These are phyloP conservation scores for Lottia scabra DNA, from an alignment of 2,888 invertebrate species.

Conservation along the genomic window DNA sequence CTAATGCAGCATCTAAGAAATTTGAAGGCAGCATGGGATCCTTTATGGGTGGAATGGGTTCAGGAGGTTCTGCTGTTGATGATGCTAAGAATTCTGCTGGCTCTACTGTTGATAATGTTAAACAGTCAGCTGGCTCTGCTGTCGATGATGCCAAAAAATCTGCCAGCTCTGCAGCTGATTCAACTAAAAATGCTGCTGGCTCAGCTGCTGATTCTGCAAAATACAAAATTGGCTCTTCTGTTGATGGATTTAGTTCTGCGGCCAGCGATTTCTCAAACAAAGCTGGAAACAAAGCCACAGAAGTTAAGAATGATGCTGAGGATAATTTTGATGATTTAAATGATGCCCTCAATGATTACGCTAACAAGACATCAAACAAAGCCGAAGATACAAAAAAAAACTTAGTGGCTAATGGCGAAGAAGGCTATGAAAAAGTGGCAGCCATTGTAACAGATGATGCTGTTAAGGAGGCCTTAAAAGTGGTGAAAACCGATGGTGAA, in stretches of 20 bases:
- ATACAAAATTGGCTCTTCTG: background rate
- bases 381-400: background rate
- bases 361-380: background rate
- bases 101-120: background rate
- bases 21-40: background rate
- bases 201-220: background rate
- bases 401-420: background rate
- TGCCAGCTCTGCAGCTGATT: background rate
- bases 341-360: background rate
- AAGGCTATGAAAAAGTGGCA: conserved; percentile 4
- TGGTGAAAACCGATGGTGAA: background rate
- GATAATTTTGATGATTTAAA: background rate
- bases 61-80: background rate
- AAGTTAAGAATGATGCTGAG: background rate
- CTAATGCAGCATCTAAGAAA: background rate
- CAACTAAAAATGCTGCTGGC: background rate
- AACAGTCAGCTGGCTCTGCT: background rate
- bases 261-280: background rate
- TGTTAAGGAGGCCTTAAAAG: conserved; percentile 4
- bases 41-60: background rate
- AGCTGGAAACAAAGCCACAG: background rate
- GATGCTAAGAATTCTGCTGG: background rate
- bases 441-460: conserved; percentile 2
- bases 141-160: background rate
- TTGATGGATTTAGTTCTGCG: background rate